phyloP scores from a whole-genome alignment of 92 coral and sea anemone species.

The Meandrina meandrites region DNA sequence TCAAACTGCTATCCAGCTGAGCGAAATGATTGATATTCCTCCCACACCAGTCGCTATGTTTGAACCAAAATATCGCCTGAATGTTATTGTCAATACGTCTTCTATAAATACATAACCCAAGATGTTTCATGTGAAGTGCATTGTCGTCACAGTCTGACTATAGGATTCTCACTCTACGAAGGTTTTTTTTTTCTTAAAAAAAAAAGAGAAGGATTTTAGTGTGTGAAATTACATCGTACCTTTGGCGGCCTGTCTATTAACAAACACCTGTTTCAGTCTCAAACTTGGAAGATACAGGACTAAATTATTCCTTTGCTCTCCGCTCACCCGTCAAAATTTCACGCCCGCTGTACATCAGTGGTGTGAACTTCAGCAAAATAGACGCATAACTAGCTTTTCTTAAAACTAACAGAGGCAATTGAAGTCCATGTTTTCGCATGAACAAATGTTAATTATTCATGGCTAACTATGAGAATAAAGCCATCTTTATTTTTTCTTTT shows the following conservation, averaged over 20 bases:
- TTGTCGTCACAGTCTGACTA: not conserved
- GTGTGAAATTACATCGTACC: not conserved
- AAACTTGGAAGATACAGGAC: not conserved
- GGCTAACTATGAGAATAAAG: not conserved
- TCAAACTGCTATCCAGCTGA: not conserved
- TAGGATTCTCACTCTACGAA: not conserved
- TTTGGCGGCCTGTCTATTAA: not conserved
- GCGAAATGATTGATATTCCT: not conserved
- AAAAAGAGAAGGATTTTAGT: not conserved
- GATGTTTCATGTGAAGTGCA: not conserved
- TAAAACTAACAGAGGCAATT: not conserved
- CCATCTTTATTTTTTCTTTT: not conserved
- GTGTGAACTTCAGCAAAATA: not conserved
- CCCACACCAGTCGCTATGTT: not conserved
- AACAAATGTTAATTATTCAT: slow-evolving; percentile 2
- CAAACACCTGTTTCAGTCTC: not conserved
- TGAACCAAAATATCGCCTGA: not conserved
- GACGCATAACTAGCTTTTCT: not conserved
- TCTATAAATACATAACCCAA: not conserved
- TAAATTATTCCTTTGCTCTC: not conserved
- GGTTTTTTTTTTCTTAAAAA: no score
- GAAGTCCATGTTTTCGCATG: not conserved
- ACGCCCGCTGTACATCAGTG: not conserved
- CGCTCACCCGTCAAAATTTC: not conserved
- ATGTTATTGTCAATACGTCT: not conserved